These are phyloP conservation scores for Ephestia elutella DNA, from an alignment of 1,140 invertebrate species.

Conservation along the genomic window DNA sequence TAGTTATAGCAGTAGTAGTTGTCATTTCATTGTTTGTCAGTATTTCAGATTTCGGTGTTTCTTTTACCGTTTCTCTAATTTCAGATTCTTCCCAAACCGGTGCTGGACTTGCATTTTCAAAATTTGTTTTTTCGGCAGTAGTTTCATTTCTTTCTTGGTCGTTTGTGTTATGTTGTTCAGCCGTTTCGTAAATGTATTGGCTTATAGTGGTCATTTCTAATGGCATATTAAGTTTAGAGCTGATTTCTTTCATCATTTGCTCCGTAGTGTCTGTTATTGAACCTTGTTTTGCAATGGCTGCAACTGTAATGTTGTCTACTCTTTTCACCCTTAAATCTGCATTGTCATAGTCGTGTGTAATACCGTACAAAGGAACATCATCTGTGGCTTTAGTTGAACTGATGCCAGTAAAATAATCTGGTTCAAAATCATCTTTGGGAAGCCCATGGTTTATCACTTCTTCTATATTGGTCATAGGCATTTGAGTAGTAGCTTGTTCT, in stretches of 20 bases:
- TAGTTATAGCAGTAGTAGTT: slow-evolving; percentile 1
- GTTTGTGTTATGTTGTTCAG: slow-evolving; percentile 23
- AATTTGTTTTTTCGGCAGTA: slow-evolving; percentile 1
- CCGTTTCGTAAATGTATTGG: slow-evolving; percentile 51
- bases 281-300: slow-evolving; percentile 21
- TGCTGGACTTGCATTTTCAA: slow-evolving; percentile 30
- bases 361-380: slow-evolving; percentile 48
- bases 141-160: not conserved
- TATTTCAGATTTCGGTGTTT: slow-evolving; percentile 18
- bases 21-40: not conserved
- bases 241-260: slow-evolving; percentile 18
- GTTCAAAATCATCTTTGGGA: slow-evolving; percentile 57
- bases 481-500: slow-evolving; percentile 39
- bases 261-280: slow-evolving; percentile 11
- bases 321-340: slow-evolving; percentile 52
- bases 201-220: slow-evolving; percentile 47
- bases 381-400: slow-evolving; percentile 44
- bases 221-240: slow-evolving; percentile 11
- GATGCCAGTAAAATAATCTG: slow-evolving; percentile 60
- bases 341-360: slow-evolving; percentile 55
- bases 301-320: slow-evolving; percentile 46
- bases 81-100: slow-evolving; percentile 63
- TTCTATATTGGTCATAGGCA: slow-evolving; percentile 37
- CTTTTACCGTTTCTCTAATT: slow-evolving; percentile 25
- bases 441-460: slow-evolving; percentile 43